These are phyloP conservation scores for Amphiprion percula DNA, from an alignment of 2,113 vertebrate species.

Conservation along the genomic window DNA sequence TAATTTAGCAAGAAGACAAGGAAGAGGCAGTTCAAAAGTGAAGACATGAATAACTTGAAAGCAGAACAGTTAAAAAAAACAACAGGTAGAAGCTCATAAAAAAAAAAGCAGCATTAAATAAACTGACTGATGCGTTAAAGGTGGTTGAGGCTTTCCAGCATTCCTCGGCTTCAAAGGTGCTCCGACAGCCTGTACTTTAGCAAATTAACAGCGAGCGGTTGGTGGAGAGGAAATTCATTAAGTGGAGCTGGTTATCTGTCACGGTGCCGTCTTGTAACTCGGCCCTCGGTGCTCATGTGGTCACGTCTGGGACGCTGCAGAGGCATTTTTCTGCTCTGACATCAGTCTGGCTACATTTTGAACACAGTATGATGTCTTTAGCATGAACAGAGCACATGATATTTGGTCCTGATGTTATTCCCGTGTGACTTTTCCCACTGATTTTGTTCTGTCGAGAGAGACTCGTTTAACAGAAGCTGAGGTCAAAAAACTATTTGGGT, in stretches of 20 bases:
- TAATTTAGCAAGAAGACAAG: conserved; percentile 19
- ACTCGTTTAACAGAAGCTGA: neutral
- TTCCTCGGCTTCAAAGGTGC: conserved; percentile 64
- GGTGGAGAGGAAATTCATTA: conserved; percentile 63
- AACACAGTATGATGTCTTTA: conserved; percentile 32
- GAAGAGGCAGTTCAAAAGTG: conserved; percentile 52
- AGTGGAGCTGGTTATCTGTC: conserved; percentile 57
- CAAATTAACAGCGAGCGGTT: conserved; percentile 22
- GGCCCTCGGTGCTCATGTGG: conserved; percentile 39
- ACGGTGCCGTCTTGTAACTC: conserved; percentile 38
- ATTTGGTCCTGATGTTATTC: conserved; percentile 5
- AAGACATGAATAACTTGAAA: conserved; percentile 26
- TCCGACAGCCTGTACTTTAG: conserved; percentile 48
- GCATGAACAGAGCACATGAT: neutral
- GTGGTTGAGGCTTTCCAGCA: conserved; percentile 57
- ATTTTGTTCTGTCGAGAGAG: neutral
- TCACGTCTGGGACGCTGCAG: conserved; percentile 55
- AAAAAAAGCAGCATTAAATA: conserved; percentile 17
- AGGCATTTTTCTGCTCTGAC: conserved; percentile 61
- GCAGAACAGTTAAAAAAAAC: conserved; percentile 29
- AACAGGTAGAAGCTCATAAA: conserved; percentile 38
- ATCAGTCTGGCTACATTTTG: conserved; percentile 50
- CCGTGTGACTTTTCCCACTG: neutral
- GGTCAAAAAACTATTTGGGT: neutral
- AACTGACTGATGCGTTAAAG: conserved; percentile 26